Conservation (phyloP, 1,140 invertebrate species). For the Caenorhabditis remanei region DNA sequence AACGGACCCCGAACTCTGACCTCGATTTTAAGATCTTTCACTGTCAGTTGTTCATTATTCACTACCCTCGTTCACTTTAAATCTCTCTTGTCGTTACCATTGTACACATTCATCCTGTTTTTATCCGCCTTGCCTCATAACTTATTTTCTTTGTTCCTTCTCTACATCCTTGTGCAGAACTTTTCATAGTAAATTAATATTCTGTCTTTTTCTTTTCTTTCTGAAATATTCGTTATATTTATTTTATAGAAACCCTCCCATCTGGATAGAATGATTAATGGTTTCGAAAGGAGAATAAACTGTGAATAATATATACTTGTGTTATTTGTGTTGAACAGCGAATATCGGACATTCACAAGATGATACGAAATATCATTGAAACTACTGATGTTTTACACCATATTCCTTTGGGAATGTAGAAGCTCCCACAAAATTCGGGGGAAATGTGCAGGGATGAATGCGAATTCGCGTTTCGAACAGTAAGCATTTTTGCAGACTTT, state of each 20-base stretch:
- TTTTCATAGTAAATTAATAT: conserved; percentile 43
- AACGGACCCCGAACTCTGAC: neutral
- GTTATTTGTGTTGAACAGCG: neutral
- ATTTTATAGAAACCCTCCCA: conserved; percentile 27
- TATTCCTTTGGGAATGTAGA: too few relatives aligned
- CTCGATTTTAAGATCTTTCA: neutral
- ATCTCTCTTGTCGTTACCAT: conserved; percentile 22
- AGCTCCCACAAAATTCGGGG: too few relatives aligned
- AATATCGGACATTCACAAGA: neutral
- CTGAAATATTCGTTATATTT: conserved; percentile 43
- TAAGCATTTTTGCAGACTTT: too few relatives aligned
- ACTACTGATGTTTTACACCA: neutral
- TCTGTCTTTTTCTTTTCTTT: too few relatives aligned
- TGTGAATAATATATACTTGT: conserved; percentile 20
- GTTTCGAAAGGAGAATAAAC: conserved; percentile 51
- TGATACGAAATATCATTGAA: too few relatives aligned
- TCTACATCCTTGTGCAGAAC: neutral
- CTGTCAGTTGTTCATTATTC: neutral
- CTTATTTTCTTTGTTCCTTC: conserved; percentile 36
- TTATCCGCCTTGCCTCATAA: conserved; percentile 36
- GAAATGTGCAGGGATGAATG: too few relatives aligned
- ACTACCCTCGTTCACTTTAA: neutral
- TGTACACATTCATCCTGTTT: conserved; percentile 28
- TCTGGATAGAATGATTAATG: conserved; percentile 48
- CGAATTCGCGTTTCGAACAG: too few relatives aligned